Evolutionary conservation across 2,888 invertebrate genomes (phyloP).

Genomic region (Macroteleia sp.): DNA sequence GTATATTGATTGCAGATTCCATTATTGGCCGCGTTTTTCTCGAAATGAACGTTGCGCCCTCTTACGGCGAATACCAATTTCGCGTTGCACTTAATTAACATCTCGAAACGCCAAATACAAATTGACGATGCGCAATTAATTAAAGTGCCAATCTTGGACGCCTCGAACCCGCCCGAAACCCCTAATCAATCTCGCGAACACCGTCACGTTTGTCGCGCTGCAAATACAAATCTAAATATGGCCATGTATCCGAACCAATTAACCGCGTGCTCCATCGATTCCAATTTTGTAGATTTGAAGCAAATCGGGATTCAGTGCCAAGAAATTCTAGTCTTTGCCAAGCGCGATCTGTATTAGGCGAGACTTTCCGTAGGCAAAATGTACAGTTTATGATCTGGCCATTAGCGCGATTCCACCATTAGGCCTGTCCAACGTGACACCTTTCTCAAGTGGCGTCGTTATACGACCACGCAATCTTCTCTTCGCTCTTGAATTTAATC

Average conservation of each 20-base stretch:
- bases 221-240: conserved; percentile 29
- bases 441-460: conserved; percentile 54
- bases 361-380: conserved; percentile 3
- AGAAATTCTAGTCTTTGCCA: no score
- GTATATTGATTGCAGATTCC: conserved; percentile 59
- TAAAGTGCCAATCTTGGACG: conserved; percentile 44
- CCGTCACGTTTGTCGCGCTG: conserved; percentile 19
- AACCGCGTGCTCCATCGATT: conserved; percentile 40
- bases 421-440: conserved; percentile 57
- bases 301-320: conserved; percentile 1
- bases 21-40: conserved; percentile 48
- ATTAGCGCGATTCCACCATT: conserved; percentile 66
- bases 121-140: conserved; percentile 51
- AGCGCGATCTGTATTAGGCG: no score
- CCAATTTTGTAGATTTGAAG: conserved; percentile 27
- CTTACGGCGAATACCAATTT: conserved; percentile 17
- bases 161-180: conserved; percentile 2
- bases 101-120: conserved; percentile 44
- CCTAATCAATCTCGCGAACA: conserved; percentile 32
- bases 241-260: conserved; percentile 33
- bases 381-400: conserved; percentile 70
- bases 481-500: conserved; percentile 34
- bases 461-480: conserved; percentile 39
- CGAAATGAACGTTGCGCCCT: conserved; percentile 27
- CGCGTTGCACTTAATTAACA: conserved; percentile 54